Evolutionary conservation across 2,888 invertebrate species (phyloP).

Genomic region (Actias luna): DNA sequence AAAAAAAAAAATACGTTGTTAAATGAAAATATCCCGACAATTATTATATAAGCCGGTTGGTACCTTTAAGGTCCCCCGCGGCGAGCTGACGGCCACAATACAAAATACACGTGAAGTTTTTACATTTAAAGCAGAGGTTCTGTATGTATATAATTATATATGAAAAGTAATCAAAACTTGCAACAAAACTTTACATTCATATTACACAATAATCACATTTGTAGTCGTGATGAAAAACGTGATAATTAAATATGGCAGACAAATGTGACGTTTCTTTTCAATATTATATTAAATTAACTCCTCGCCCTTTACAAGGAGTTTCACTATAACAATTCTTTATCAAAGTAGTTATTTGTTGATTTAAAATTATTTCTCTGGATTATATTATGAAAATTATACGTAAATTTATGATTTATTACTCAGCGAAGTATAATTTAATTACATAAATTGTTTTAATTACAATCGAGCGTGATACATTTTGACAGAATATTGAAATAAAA

Average conservation of each 20-base stretch:
- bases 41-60: constrained; percentile 52
- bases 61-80: constrained; percentile 34
- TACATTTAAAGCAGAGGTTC: neutral
- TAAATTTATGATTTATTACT: too few relatives aligned
- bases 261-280: too few relatives aligned
- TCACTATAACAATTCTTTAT: too few relatives aligned
- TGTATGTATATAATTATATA: neutral
- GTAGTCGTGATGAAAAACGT: too few relatives aligned
- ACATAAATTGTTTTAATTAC: neutral
- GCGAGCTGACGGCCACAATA: constrained; percentile 15
- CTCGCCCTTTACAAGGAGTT: too few relatives aligned
- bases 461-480: neutral
- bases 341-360: too few relatives aligned
- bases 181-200: too few relatives aligned
- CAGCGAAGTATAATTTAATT: neutral
- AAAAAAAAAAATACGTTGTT: constrained; percentile 42
- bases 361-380: too few relatives aligned
- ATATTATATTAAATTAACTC: too few relatives aligned
- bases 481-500: neutral
- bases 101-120: neutral
- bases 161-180: neutral
- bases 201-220: too few relatives aligned
- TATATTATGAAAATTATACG: too few relatives aligned
- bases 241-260: too few relatives aligned
- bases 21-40: constrained; percentile 65